phyloP scores from a whole-genome alignment of 2,888 invertebrate genomes.

The Rapana venosa region DNA sequence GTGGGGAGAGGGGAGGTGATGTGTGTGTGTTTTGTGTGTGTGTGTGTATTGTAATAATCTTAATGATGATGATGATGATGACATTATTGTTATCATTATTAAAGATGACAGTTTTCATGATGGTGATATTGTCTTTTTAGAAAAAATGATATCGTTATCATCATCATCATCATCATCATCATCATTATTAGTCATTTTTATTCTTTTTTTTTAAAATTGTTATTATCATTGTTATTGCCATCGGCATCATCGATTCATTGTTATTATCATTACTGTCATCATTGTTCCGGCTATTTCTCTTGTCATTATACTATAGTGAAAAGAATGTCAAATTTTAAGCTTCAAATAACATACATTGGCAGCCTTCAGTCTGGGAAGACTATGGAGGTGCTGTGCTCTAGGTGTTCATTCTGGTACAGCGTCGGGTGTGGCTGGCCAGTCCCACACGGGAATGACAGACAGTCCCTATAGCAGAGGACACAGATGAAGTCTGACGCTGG shows the following conservation, averaged over 20 bases:
- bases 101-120: no score
- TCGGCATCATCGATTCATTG: not conserved
- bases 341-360: no score
- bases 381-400: no score
- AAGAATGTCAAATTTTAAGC: no score
- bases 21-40: no score
- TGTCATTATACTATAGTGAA: not conserved
- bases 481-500: no score
- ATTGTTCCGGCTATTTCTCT: not conserved
- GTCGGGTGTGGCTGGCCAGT: no score
- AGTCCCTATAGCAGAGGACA: no score
- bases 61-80: not conserved
- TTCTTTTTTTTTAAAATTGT: not conserved
- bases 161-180: not conserved
- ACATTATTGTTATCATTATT: not conserved
- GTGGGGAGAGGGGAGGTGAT: not conserved
- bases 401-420: no score
- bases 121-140: no score
- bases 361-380: no score
- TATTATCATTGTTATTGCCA: not conserved
- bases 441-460: no score
- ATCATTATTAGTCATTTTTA: not conserved
- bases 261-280: not conserved
- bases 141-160: not conserved
- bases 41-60: not conserved